Conservation (phyloP, 35 echinoderm and acorn worm genomes). For the Ophioderma brevispina region DNA sequence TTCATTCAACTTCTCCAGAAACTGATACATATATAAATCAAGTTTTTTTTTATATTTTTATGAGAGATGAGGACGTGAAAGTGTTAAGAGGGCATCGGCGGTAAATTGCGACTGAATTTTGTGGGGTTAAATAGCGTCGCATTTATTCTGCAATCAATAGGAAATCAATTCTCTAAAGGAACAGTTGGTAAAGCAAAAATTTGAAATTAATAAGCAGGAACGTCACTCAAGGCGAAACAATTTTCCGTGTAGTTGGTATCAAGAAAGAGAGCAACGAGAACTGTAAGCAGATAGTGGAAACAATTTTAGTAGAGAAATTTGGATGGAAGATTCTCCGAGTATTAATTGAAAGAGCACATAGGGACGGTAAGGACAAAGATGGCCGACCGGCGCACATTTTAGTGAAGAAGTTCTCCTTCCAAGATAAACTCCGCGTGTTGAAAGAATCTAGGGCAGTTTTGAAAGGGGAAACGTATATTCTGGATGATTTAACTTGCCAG, state of each 20-base stretch:
- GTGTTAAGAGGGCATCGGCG: too few relatives aligned
- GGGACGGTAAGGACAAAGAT: slow-evolving; percentile 25
- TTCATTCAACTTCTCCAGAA: too few relatives aligned
- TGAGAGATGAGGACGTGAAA: too few relatives aligned
- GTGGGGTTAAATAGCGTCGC: too few relatives aligned
- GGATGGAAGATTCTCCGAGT: not conserved
- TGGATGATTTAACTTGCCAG: slow-evolving; percentile 32
- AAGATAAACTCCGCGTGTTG: slow-evolving; percentile 26
- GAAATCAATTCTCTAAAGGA: not conserved
- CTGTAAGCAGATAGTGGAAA: not conserved
- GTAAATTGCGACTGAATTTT: too few relatives aligned
- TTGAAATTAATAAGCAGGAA: slow-evolving; percentile 54
- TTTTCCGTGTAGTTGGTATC: slow-evolving; percentile 42
- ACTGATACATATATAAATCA: too few relatives aligned
- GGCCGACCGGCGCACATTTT: slow-evolving; percentile 33
- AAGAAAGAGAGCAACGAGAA: slow-evolving; percentile 2
- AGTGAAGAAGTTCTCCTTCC: slow-evolving; percentile 47
- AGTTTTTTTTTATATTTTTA: too few relatives aligned
- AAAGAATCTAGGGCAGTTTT: not conserved
- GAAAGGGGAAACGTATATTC: slow-evolving; percentile 16
- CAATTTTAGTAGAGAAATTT: slow-evolving; percentile 14
- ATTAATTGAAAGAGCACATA: slow-evolving; percentile 50
- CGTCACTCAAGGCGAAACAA: slow-evolving; percentile 52
- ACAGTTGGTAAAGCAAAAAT: not conserved
- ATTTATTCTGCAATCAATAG: too few relatives aligned